phyloP scores from a whole-genome alignment of 2,113 vertebrate genomes.

The Paratilapia polleni region DNA sequence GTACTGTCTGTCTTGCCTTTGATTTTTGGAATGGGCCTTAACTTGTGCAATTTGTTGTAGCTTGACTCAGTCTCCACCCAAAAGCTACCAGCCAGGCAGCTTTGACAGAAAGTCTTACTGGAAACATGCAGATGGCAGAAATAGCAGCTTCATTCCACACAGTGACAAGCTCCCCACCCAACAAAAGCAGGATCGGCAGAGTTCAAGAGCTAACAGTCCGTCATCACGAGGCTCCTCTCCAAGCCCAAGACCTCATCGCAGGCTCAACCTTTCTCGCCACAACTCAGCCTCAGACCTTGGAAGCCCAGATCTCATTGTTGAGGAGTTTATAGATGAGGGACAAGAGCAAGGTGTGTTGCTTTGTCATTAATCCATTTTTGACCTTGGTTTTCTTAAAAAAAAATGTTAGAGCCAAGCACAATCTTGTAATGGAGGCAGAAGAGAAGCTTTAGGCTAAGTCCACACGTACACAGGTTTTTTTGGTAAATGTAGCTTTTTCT shows the following conservation, averaged over 20 bases:
- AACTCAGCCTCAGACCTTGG: not conserved
- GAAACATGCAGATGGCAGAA: not conserved
- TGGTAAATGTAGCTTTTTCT: no score
- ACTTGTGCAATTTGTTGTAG: slow-evolving; percentile 25
- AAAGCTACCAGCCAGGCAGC: not conserved
- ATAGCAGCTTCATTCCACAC: not conserved
- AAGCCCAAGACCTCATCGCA: not conserved
- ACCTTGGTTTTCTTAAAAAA: not conserved
- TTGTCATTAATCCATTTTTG: not conserved
- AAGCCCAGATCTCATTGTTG: slow-evolving; percentile 83
- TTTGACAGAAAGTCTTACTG: slow-evolving; percentile 5
- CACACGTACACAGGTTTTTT: no score
- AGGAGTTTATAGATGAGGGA: slow-evolving; percentile 83
- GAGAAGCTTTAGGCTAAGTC: not conserved
- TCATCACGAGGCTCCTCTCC: not conserved
- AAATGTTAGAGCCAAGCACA: not conserved
- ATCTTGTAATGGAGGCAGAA: not conserved
- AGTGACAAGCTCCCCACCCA: not conserved
- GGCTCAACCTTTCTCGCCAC: not conserved
- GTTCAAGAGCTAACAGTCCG: not conserved
- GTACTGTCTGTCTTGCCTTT: not conserved
- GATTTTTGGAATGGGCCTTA: not conserved
- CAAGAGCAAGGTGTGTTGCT: slow-evolving; percentile 27
- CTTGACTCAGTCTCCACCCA: not conserved
- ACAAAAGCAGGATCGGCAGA: slow-evolving; percentile 13